Percentiles rank a stretch among this genome's conserved stretches.
Conservation (phyloP, 2,888 invertebrate genomes). For the Blera fallax region DNA sequence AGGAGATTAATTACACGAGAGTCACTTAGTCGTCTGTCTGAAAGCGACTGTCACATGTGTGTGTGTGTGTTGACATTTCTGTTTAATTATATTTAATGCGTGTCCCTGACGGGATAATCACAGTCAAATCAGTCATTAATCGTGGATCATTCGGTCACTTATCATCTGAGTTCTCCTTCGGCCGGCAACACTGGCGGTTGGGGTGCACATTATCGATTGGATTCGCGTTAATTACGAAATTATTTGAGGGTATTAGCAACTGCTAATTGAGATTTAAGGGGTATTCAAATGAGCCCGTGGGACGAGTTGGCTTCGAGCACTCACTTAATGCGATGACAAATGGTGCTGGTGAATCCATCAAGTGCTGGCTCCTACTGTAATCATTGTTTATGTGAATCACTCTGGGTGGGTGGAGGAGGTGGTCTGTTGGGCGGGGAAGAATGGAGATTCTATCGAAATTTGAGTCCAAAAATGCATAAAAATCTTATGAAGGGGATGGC, state of each 20-base stretch:
- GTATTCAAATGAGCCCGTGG: no score
- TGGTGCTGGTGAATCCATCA: neutral
- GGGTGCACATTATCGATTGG: neutral
- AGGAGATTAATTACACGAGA: conserved; percentile 39
- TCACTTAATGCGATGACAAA: neutral
- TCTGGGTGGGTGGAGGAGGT: no score
- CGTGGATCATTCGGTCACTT: conserved; percentile 7
- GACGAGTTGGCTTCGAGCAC: neutral
- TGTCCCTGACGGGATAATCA: conserved; percentile 15
- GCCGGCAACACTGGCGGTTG: neutral
- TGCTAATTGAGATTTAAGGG: conserved; percentile 32
- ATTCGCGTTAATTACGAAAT: conserved; percentile 11
- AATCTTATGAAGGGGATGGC: no score
- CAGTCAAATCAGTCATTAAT: conserved; percentile 38
- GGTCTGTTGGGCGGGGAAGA: no score
- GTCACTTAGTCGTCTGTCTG: neutral
- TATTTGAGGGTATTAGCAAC: neutral
- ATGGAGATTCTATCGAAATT: no score
- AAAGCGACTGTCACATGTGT: neutral
- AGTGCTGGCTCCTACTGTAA: no score
- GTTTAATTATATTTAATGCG: conserved; percentile 49
- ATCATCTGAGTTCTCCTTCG: neutral
- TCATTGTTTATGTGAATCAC: no score
- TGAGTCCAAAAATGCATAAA: no score
- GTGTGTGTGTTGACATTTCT: neutral